Conservation (phyloP, 2,797 vertebrate genomes). For the Xenentodon cancila region DNA sequence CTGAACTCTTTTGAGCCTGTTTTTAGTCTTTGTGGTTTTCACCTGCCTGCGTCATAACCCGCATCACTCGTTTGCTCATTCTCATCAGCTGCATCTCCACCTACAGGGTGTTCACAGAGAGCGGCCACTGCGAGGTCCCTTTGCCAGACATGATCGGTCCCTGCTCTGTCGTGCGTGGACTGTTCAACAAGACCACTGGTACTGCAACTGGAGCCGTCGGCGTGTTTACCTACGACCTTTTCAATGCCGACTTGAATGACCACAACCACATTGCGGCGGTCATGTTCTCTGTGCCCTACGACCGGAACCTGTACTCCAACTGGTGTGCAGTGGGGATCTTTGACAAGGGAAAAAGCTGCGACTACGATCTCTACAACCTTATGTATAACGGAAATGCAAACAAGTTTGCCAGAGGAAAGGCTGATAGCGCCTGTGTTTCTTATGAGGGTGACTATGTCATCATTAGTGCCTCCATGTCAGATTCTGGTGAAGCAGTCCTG, state of each 20-base stretch:
- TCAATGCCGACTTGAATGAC: constrained; percentile 49
- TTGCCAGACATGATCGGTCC: constrained; percentile 57
- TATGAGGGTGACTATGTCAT: constrained; percentile 51
- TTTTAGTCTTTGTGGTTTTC: no score
- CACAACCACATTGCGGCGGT: constrained; percentile 58
- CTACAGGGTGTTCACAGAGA: constrained; percentile 63
- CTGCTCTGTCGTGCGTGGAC: constrained; percentile 24
- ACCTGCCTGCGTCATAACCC: no score
- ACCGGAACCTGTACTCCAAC: constrained; percentile 67
- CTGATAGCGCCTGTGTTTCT: constrained; percentile 50
- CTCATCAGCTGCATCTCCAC: neutral
- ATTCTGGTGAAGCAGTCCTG: constrained; percentile 53
- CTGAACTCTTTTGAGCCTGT: no score
- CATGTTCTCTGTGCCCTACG: constrained; percentile 74
- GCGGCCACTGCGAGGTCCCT: constrained; percentile 62
- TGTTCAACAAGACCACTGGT: constrained; percentile 60
- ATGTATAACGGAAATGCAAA: constrained; percentile 65
- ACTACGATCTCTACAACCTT: constrained; percentile 55
- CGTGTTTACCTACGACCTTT: constrained; percentile 70
- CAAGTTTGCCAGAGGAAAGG: constrained; percentile 57
- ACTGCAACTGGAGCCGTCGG: constrained; percentile 58
- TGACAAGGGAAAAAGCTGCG: constrained; percentile 45
- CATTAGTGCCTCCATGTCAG: constrained; percentile 65
- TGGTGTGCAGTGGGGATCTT: constrained; percentile 71
- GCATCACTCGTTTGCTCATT: neutral